Evolutionary conservation across 1,140 invertebrate species (phyloP), one percentile per base, ranked within the genome.

Genomic region (Polypedilum vanderplanki): DNA sequence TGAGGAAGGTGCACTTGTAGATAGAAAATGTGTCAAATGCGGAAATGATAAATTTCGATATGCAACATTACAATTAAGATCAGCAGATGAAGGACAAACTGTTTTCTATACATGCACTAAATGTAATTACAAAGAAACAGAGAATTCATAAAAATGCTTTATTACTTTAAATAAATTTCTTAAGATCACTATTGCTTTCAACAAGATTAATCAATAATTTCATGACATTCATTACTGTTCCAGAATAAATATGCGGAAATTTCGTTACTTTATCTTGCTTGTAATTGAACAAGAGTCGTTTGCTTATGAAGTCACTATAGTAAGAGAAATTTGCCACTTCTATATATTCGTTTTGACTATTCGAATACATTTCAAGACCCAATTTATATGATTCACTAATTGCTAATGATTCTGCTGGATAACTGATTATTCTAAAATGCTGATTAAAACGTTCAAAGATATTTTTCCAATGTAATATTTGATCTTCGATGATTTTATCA

Each of bases 71-170:
- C 97, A 99, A 82, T 87, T 97, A 1, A 85, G 97, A 80, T 98
- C 96, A 7, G 97, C 96, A 46, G 97, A 99, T 90, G 97, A 99
- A 91, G 97, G 97, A 0, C 97, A 99, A 84, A 99, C 97, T 12
- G 94, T 99, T 4, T 98, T 99, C 84, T 99, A 96, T 78, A 96
- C 94, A 3, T 99, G 97, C 86, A 89, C 91, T 20, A 91, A 93
- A 79, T 99, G 97, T 93, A 92, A 89, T 81, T 89, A 85, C 79
- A 90, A 90, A 77, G 89, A 90, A 84, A 88, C 88, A 1, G 89
- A 91, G 81, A 90, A 91, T 81, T 90, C 89, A 41, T 90, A 81
- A 81, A 18, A 33, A 33, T 33, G 5, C 4, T 57, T 57, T 15
- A 57, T 57, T 57, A 9, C 24, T 33, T 46, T 46, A 3, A 57